phyloP scores from a whole-genome alignment of 1,140 invertebrate species.

The Aphelinus certus region DNA sequence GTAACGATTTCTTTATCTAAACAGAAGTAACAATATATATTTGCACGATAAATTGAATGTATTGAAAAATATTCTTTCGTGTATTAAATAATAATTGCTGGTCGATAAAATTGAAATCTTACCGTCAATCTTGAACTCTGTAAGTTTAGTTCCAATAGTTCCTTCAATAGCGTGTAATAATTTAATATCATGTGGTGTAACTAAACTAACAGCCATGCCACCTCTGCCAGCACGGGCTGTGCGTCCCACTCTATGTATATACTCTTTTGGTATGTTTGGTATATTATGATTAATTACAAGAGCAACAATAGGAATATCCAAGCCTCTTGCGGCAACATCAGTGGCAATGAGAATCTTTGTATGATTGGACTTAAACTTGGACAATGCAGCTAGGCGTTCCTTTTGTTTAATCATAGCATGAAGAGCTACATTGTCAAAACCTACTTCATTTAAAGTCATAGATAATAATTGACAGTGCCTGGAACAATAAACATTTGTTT shows the following conservation, averaged over 20 bases:
- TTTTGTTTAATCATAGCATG: constrained; percentile 87
- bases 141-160: constrained; percentile 85
- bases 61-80: neutral
- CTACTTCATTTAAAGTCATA: constrained; percentile 86
- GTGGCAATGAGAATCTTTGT: constrained; percentile 93
- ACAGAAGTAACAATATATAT: constrained; percentile 39
- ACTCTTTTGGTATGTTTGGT: constrained; percentile 89
- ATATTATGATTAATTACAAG: constrained; percentile 95
- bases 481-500: constrained; percentile 39
- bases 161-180: constrained; percentile 88
- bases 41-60: neutral
- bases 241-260: constrained; percentile 96
- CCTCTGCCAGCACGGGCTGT: constrained; percentile 91
- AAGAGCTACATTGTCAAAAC: constrained; percentile 86
- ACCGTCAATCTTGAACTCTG: constrained; percentile 86
- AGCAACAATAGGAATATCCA: constrained; percentile 89
- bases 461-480: constrained; percentile 86
- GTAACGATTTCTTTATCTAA: constrained; percentile 84
- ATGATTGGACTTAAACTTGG: constrained; percentile 87
- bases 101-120: constrained; percentile 46
- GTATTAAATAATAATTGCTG: neutral
- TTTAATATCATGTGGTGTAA: constrained; percentile 91
- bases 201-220: constrained; percentile 88
- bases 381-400: constrained; percentile 80
- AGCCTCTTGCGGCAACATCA: constrained; percentile 93